phyloP scores from a whole-genome alignment of 2,113 vertebrate species.

The Urocitellus parryii region DNA sequence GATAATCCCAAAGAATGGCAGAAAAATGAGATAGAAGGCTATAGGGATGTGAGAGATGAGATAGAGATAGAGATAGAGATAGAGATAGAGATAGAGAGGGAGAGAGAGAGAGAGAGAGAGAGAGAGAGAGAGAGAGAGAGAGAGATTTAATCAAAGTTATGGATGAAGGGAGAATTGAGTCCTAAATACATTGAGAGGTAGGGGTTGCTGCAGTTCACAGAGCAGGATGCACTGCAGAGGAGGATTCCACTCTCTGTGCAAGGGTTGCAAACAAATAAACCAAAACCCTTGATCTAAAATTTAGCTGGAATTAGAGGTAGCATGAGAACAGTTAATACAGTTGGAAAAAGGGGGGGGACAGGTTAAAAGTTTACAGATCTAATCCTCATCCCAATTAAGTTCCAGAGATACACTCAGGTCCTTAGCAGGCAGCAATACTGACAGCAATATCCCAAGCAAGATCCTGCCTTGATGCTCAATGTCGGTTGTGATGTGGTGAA shows the following conservation, averaged over 20 bases:
- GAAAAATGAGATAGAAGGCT: not conserved
- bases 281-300: not conserved
- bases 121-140: no score
- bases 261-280: not conserved
- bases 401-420: not conserved
- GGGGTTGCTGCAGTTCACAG: not conserved
- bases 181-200: not conserved
- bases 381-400: not conserved
- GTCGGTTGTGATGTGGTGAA: not conserved
- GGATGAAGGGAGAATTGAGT: not conserved
- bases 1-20: not conserved
- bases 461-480: not conserved
- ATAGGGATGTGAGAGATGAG: fast-evolving
- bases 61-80: not conserved
- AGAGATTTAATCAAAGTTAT: no score
- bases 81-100: not conserved
- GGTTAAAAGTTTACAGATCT: not conserved
- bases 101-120: not conserved
- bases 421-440: not conserved
- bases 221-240: not conserved
- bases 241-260: not conserved
- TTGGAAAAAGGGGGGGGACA: not conserved
- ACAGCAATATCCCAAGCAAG: not conserved
- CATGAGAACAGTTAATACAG: not conserved
- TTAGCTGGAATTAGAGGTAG: not conserved